Base-by-base conservation (phyloP, 1,140 invertebrate genomes). In the Drosophila punjabiensis region DNA sequence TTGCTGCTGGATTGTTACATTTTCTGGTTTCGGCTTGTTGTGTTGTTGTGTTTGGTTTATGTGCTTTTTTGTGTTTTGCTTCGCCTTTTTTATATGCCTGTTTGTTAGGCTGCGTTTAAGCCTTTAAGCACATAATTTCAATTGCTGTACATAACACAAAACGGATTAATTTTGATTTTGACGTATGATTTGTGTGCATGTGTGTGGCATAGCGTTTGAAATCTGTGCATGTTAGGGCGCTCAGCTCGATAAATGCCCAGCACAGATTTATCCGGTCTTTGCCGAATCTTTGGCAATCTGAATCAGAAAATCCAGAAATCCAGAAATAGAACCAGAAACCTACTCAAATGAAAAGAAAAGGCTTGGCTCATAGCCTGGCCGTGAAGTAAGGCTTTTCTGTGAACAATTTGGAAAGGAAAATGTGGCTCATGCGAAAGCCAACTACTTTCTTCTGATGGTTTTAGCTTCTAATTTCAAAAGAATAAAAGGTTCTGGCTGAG, bases 71-170 rank as follows among this genome's bases (percentile, higher is more conserved):
- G 35, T 61, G 60, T 35, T 56, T 58, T 48, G 58, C 30, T 35
- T 63, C n/a, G 32, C 62, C 32, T 48, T 73, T 79, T 87, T 76
- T 86, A 76, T 87, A 71, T 80, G 76, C 60, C 53, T 68, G 76
- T 81, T 84, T 87, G 85, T 84, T 87, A 81, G 84, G 85, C 77
- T 63, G 52, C 39, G 59, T 47, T 79, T 76, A 85, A 88, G 85
- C 85, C 85, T 79, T 88, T 88, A 89, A 88, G 86, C 85, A 89
- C 78, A 89, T 88, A 89, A 88, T 89, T 88, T 89, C 85, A 88
- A 89, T 89, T 88, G 85, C 82, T 64, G 70, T 85, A 81, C 86
- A 89, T 89, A 88, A 85, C 85, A 85, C 86, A 85, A 74, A 89
- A 79, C 69, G 85, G 86, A 88, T 88, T 88, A 89, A 89, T 82